These are phyloP conservation scores for Melinaea marsaeus DNA, from an alignment of 2,888 invertebrate species.

Conservation along the genomic window DNA sequence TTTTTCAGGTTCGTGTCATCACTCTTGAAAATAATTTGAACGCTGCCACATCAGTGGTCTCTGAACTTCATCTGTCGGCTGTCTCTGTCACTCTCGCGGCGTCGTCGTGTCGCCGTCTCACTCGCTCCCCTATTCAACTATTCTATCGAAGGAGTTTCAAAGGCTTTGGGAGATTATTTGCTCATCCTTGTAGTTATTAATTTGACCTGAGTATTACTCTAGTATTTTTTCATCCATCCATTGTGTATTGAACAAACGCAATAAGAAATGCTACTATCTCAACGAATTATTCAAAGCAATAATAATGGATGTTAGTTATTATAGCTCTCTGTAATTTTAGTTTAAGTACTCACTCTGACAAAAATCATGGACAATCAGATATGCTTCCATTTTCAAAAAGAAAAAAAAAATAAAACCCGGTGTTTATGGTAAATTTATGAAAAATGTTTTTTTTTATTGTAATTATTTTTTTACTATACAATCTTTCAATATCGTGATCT, in stretches of 20 bases:
- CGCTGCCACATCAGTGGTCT: slow-evolving; percentile 41
- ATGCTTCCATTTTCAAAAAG: slow-evolving; percentile 15
- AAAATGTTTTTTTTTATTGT: not conserved
- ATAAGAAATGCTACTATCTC: slow-evolving; percentile 44
- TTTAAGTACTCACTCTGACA: slow-evolving; percentile 12
- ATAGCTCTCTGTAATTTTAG: slow-evolving; percentile 31
- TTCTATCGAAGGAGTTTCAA: slow-evolving; percentile 27
- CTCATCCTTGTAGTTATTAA: slow-evolving; percentile 34
- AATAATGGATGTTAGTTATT: slow-evolving; percentile 40
- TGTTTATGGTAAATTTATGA: not conserved
- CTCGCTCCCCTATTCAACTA: slow-evolving; percentile 45
- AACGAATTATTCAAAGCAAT: slow-evolving; percentile 72
- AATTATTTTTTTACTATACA: not conserved
- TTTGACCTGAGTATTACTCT: slow-evolving; percentile 36
- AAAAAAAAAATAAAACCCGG: not conserved
- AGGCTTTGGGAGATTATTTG: slow-evolving; percentile 29
- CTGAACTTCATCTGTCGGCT: slow-evolving; percentile 57
- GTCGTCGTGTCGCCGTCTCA: slow-evolving; percentile 55
- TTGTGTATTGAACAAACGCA: slow-evolving; percentile 47
- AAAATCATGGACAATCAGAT: slow-evolving; percentile 9
- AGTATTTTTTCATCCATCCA: slow-evolving; percentile 55
- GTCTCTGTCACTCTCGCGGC: slow-evolving; percentile 66
- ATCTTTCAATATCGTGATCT: slow-evolving; percentile 50
- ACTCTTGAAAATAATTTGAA: slow-evolving; percentile 46
- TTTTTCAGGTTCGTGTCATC: slow-evolving; percentile 53